A percentile compares a stretch with the other conserved stretches of the same genome.
Evolutionary conservation across 2,888 invertebrate genomes (phyloP).

Genomic region (Clanis bilineata): DNA sequence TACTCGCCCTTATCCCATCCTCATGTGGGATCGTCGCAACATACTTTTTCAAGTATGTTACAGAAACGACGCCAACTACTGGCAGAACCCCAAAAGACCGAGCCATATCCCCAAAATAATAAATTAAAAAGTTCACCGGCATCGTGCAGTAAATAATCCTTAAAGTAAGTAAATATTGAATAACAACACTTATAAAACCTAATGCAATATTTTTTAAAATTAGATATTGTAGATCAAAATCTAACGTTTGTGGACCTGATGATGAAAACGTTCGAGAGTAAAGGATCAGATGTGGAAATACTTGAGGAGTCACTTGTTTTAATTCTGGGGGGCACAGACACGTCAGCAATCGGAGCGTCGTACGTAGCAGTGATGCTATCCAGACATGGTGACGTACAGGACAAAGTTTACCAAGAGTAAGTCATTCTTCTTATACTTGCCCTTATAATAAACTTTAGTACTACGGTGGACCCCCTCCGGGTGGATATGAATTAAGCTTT

Average conservation of each 20-base stretch:
- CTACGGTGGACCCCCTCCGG: too few relatives aligned
- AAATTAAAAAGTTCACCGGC: too few relatives aligned
- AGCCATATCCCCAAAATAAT: too few relatives aligned
- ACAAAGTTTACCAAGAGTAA: slow-evolving; percentile 51
- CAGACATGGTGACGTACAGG: slow-evolving; percentile 44
- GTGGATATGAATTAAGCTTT: too few relatives aligned
- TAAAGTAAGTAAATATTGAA: neutral
- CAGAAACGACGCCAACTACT: too few relatives aligned
- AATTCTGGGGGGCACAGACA: slow-evolving; percentile 53
- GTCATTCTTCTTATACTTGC: too few relatives aligned
- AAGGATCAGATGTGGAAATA: slow-evolving; percentile 39
- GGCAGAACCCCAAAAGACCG: too few relatives aligned
- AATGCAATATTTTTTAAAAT: neutral
- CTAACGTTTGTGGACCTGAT: slow-evolving; percentile 47
- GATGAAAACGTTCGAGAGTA: slow-evolving; percentile 36
- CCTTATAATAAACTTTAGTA: too few relatives aligned
- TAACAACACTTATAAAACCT: neutral
- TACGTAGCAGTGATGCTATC: slow-evolving; percentile 45
- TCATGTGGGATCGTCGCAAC: too few relatives aligned
- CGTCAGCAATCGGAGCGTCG: slow-evolving; percentile 44
- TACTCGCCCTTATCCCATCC: too few relatives aligned
- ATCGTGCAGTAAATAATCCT: too few relatives aligned
- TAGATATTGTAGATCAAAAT: neutral
- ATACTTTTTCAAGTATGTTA: too few relatives aligned
- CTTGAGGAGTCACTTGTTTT: slow-evolving; percentile 48